Conservation (phyloP, 2,888 invertebrate genomes). For the Diploptera punctata region DNA sequence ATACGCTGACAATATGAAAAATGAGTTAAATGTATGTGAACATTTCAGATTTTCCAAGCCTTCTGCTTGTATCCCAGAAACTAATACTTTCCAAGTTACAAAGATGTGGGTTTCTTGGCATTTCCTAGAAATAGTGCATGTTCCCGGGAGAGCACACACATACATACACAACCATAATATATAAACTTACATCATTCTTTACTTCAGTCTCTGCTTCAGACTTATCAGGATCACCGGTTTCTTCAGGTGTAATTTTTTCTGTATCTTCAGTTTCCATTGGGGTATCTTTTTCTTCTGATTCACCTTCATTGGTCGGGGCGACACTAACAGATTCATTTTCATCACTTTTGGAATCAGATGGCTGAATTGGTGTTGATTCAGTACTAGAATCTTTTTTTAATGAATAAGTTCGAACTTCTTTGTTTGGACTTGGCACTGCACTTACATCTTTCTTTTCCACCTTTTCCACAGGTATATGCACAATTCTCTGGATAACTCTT, state of each 20-base stretch:
- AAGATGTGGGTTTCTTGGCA: too few species aligned
- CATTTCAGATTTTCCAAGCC: too few species aligned
- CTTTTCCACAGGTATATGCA: constrained; percentile 14
- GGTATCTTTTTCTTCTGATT: background rate
- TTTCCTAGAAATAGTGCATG: too few species aligned
- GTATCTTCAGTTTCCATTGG: background rate
- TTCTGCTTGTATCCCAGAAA: too few species aligned
- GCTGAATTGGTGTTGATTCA: background rate
- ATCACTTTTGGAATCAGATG: background rate
- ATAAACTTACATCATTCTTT: background rate
- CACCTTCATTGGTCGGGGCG: background rate
- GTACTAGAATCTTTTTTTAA: background rate
- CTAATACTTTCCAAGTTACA: too few species aligned
- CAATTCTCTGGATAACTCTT: background rate
- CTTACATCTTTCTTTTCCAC: background rate
- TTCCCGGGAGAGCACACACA: too few species aligned
- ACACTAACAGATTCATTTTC: background rate
- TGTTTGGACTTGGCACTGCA: background rate
- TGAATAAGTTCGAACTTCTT: constrained; percentile 19
- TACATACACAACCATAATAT: too few species aligned
- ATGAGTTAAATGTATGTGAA: too few species aligned
- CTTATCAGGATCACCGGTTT: background rate
- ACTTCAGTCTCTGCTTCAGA: background rate
- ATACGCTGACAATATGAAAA: too few species aligned
- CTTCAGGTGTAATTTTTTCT: constrained; percentile 10